Evolutionary conservation across 1,140 invertebrate genomes (phyloP).

Genomic region (Arion vulgaris): DNA sequence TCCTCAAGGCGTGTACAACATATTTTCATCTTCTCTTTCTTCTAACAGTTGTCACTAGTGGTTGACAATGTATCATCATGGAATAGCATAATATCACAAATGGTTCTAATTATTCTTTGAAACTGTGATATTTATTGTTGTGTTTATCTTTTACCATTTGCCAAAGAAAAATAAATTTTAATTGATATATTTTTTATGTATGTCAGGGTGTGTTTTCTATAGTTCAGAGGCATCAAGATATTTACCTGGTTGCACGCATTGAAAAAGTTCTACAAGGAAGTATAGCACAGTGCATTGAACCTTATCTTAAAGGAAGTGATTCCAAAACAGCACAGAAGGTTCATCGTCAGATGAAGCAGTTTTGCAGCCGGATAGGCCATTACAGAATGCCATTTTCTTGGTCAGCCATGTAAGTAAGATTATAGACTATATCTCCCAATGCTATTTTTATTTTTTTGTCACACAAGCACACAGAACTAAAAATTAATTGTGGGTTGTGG

Average conservation of each 20-base stretch:
- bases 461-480: too few relatives aligned
- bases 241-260: conserved; percentile 90
- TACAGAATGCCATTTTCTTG: conserved; percentile 97
- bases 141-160: too few relatives aligned
- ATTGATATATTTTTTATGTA: background rate
- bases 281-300: conserved; percentile 87
- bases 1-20: too few relatives aligned
- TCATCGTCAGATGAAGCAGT: conserved; percentile 85
- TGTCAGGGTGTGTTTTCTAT: conserved; percentile 79
- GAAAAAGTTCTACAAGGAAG: conserved; percentile 96
- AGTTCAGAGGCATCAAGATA: conserved; percentile 73
- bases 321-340: conserved; percentile 84
- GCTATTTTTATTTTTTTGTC: too few relatives aligned
- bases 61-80: too few relatives aligned
- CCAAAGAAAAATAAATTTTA: too few relatives aligned
- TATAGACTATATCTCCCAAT: background rate
- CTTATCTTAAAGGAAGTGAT: conserved; percentile 87
- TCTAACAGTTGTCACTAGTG: too few relatives aligned
- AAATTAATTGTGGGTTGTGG: too few relatives aligned
- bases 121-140: too few relatives aligned
- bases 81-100: too few relatives aligned
- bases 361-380: conserved; percentile 87
- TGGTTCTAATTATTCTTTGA: too few relatives aligned
- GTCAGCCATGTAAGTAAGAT: conserved; percentile 80
- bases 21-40: too few relatives aligned